These are phyloP conservation scores for Lepilemur septentrionalis DNA, from an alignment of 2,797 vertebrate species.

Conservation along the genomic window DNA sequence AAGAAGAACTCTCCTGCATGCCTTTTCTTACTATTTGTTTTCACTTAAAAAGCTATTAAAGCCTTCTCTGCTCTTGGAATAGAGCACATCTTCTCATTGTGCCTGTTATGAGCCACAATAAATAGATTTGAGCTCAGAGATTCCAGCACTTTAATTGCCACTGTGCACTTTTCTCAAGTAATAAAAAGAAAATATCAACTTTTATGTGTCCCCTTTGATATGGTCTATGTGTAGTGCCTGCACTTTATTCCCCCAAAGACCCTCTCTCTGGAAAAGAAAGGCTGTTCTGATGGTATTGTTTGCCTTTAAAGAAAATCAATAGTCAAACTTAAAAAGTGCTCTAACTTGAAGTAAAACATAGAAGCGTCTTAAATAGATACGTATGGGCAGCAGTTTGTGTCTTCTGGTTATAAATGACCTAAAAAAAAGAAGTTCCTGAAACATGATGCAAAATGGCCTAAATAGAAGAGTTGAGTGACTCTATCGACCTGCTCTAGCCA, in stretches of 20 bases:
- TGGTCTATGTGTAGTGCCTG: constrained; percentile 44
- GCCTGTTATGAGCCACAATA: constrained; percentile 64
- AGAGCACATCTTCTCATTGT: constrained; percentile 64
- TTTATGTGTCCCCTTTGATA: constrained; percentile 79
- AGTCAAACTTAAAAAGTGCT: constrained; percentile 54
- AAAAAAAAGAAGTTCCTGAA: neutral
- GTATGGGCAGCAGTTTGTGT: neutral
- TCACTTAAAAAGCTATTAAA: constrained; percentile 73
- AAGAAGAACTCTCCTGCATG: constrained; percentile 54
- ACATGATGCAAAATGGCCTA: neutral
- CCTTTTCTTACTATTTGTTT: constrained; percentile 71
- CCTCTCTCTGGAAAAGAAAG: constrained; percentile 59
- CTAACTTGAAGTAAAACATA: constrained; percentile 23
- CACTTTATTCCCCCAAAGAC: constrained; percentile 32
- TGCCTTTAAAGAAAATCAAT: constrained; percentile 75
- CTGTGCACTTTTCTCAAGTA: constrained; percentile 68
- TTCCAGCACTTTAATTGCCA: constrained; percentile 59
- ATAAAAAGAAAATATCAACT: constrained; percentile 79
- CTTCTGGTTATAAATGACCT: constrained; percentile 27
- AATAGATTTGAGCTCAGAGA: constrained; percentile 70
- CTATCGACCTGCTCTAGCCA: neutral
- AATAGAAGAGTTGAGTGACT: neutral
- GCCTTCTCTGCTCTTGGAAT: constrained; percentile 49
- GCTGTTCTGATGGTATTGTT: constrained; percentile 60
- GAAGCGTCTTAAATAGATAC: constrained; percentile 3